These are phyloP conservation scores for Neoaliturus tenellus DNA, from an alignment of 2,888 invertebrate species.

Conservation along the genomic window DNA sequence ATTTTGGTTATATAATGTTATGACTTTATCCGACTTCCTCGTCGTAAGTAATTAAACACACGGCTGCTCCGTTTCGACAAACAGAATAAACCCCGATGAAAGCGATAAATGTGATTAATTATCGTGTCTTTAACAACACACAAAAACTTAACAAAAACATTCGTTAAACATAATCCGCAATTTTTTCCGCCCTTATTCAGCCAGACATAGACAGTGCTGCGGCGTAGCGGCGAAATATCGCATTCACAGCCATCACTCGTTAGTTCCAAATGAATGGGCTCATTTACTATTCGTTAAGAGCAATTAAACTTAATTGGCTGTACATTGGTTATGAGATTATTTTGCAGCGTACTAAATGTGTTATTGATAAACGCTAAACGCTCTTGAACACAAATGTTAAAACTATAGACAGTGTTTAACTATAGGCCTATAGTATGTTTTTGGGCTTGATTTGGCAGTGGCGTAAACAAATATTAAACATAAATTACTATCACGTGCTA, in stretches of 20 bases:
- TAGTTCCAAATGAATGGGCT: not conserved
- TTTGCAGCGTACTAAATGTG: not conserved
- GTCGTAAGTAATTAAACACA: too few relatives aligned
- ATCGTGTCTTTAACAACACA: not conserved
- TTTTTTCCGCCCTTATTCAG: not conserved
- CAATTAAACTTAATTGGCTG: conserved; percentile 30
- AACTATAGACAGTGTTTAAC: too few relatives aligned
- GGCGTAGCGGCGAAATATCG: not conserved
- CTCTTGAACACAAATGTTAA: too few relatives aligned
- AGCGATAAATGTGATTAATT: not conserved
- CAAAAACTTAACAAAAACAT: conserved; percentile 16
- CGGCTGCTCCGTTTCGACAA: too few relatives aligned
- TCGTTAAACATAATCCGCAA: conserved; percentile 7
- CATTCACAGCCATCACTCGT: not conserved
- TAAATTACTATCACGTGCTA: too few relatives aligned
- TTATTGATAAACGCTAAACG: not conserved
- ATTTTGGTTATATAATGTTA: too few relatives aligned
- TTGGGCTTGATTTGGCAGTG: too few relatives aligned
- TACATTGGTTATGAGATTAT: conserved; percentile 21
- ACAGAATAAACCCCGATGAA: too few relatives aligned
- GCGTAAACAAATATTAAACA: too few relatives aligned
- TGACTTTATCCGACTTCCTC: too few relatives aligned
- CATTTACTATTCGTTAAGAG: conserved; percentile 29
- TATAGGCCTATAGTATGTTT: too few relatives aligned
- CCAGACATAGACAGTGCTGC: not conserved